Base-by-base conservation (phyloP, 2,888 invertebrate species). In the Thymelicus lineola region DNA sequence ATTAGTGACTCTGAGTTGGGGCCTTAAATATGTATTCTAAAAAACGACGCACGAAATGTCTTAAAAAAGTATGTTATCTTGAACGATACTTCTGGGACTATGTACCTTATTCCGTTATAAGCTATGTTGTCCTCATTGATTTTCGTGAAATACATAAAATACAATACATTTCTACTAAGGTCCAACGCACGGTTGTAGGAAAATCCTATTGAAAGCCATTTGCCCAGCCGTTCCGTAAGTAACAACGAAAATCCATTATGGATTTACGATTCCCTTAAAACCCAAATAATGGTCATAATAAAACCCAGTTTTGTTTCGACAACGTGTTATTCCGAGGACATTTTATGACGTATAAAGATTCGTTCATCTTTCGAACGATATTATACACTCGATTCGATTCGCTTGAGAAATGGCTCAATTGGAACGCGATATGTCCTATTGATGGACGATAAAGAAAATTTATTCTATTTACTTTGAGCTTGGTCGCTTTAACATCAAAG, bases 201-300 rank as follows among this genome's bases (percentile, higher is more conserved):
- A 65, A 20, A 57, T 14, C 62, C 15, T 6, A 50, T 15, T 20
- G 66, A 58, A 59, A 15, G 46, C 15, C 36, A 59, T 59, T 59
- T 36, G 48, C 36, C 17, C 59, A 10, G 28, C 58, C 48, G 36
- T 45, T 38, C 70, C 66, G 66, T 71, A 73, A 63, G 72, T 74
- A 75, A 82, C 80, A 84, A 76, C 75, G 78, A 79, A 84, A 82
- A 78, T 79, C 82, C 79, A 79, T 84, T 84, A 85, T 76, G 76
- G 77, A 79, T 82, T 82, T 83, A 82, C 79, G 82, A 80, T 83
- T 80, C 80, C 79, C 79, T 82, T 80, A 76, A 76, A 78, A 81
- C 78, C 77, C 74, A 77, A 81, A 79, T 79, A 79, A 82, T 77
- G 75, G 77, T 72, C 74, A 76, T 79, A 79, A 75, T 74, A 76